Percentiles rank a stretch among this genome's conserved stretches.
Conservation (phyloP, 2,797 vertebrate genomes). For the Garrulus glandarius region DNA sequence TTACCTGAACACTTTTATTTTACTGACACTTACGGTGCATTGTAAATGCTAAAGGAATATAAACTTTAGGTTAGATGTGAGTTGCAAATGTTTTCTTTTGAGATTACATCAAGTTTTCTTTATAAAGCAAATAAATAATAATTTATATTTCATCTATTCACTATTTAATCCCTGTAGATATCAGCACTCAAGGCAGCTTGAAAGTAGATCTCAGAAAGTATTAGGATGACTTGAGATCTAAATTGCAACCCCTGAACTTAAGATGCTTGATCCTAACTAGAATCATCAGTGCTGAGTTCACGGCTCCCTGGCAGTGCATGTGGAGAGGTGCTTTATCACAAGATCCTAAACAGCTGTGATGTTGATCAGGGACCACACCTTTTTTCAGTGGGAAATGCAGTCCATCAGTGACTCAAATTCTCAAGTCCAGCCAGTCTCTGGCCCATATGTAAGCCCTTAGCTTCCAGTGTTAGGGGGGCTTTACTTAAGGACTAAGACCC, state of each 20-base stretch:
- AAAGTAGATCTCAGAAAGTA: neutral
- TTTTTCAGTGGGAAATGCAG: neutral
- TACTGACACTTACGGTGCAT: neutral
- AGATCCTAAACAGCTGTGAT: neutral
- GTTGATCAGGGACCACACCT: neutral
- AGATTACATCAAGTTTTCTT: neutral
- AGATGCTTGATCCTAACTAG: neutral
- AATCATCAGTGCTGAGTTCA: neutral
- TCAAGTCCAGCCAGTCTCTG: neutral
- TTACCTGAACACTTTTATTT: neutral
- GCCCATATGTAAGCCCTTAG: too few relatives aligned
- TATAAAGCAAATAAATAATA: neutral
- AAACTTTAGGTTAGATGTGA: neutral
- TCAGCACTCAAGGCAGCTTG: neutral
- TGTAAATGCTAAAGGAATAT: neutral
- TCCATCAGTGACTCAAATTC: neutral
- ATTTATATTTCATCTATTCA: neutral
- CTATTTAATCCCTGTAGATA: neutral
- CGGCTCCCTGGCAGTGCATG: fast-evolving
- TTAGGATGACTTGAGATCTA: neutral
- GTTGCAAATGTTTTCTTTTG: neutral
- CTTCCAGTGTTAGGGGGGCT: neutral
- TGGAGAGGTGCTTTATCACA: neutral
- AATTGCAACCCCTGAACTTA: neutral
- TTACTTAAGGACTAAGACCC: too few relatives aligned